These are phyloP conservation scores for Leptinotarsa juncta DNA, from an alignment of 2,888 invertebrate species.

Conservation along the genomic window DNA sequence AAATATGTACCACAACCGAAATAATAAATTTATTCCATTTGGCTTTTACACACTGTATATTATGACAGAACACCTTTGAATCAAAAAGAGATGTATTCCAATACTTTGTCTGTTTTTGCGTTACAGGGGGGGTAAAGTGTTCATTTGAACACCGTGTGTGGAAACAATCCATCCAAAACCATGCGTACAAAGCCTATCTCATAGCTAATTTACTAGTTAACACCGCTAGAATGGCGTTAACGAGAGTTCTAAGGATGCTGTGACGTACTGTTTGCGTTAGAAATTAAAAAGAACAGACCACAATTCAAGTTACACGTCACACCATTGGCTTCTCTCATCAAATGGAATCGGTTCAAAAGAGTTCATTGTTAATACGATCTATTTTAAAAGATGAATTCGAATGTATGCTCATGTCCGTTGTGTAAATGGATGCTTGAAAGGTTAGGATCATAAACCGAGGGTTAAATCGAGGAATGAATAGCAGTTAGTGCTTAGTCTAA, in stretches of 20 bases:
- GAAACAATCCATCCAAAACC: background rate
- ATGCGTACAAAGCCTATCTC: background rate
- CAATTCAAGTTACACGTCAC: constrained; percentile 9
- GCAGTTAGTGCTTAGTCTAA: constrained; percentile 12
- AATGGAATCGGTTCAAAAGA: constrained; percentile 20
- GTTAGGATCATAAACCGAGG: constrained; percentile 28
- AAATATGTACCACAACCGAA: too few relatives aligned
- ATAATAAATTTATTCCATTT: too few relatives aligned
- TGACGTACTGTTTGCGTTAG: constrained; percentile 17
- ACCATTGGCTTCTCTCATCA: constrained; percentile 7
- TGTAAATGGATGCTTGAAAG: constrained; percentile 32
- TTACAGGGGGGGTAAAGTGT: too few relatives aligned
- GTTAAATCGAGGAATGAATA: constrained; percentile 26
- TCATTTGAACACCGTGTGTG: too few relatives aligned
- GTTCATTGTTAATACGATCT: constrained; percentile 21
- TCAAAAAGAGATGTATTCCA: too few relatives aligned
- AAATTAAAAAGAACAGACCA: constrained; percentile 18
- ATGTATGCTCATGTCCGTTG: constrained; percentile 18
- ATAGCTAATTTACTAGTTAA: constrained; percentile 8
- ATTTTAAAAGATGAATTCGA: constrained; percentile 22
- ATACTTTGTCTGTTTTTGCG: too few relatives aligned
- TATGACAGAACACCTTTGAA: too few relatives aligned
- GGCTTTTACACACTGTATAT: too few relatives aligned
- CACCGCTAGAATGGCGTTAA: constrained; percentile 7
- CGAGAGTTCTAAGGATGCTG: background rate